phyloP scores from a whole-genome alignment of 1,140 invertebrate species.

The Ooceraea biroi region DNA sequence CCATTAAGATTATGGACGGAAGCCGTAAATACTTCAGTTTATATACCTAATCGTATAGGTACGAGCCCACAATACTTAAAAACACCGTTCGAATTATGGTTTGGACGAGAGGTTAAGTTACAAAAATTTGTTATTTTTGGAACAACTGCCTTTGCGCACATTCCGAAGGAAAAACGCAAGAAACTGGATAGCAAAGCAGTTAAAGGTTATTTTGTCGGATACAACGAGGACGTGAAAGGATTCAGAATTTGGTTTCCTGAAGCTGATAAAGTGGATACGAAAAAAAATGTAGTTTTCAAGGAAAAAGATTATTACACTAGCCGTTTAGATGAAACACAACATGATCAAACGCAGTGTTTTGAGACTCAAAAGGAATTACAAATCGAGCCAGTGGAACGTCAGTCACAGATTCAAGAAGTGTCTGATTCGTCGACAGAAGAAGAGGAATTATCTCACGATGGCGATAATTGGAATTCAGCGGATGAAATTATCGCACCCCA shows the following conservation, averaged over 20 bases:
- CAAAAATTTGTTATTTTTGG: background rate
- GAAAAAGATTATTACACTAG: no score
- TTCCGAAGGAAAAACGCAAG: constrained; percentile 11
- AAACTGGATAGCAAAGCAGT: constrained; percentile 53
- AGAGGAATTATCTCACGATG: no score
- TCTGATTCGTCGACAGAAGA: no score
- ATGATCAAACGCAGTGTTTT: no score
- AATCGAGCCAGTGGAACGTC: no score
- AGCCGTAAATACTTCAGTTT: constrained; percentile 15
- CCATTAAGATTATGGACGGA: constrained; percentile 34
- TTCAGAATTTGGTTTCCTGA: constrained; percentile 38
- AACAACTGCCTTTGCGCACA: background rate
- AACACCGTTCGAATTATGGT: constrained; percentile 23
- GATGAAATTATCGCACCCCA: no score
- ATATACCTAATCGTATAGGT: constrained; percentile 19
- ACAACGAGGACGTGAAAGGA: constrained; percentile 16
- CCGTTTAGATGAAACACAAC: no score
- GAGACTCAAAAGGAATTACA: no score
- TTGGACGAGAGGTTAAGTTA: background rate
- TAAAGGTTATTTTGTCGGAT: constrained; percentile 20
- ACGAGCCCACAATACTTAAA: no score
- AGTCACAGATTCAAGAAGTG: no score
- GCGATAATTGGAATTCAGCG: no score
- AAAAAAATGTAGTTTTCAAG: background rate
- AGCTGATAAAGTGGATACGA: constrained; percentile 23